Conservation (phyloP, 1,140 invertebrate genomes). For the Drosophila pruinosa region DNA sequence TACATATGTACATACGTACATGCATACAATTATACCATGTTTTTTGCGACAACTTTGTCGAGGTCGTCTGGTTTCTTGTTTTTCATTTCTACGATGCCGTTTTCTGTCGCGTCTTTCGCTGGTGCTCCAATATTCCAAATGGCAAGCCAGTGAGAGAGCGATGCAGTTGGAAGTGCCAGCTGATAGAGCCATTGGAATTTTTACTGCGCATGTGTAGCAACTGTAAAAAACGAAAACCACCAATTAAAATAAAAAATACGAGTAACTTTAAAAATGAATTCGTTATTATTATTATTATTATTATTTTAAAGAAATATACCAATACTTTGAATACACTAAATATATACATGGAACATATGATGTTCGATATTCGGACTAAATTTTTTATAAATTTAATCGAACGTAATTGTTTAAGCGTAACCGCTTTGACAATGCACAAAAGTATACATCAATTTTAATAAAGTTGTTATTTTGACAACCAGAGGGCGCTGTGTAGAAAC, state of each 20-base stretch:
- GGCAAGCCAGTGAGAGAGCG: constrained; percentile 8
- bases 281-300: too few species aligned
- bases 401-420: not conserved
- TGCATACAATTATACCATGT: constrained; percentile 18
- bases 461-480: not conserved
- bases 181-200: constrained; percentile 32
- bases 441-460: not conserved
- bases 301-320: too few species aligned
- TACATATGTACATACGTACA: constrained; percentile 9
- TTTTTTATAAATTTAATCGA: not conserved
- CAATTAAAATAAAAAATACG: not conserved
- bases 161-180: constrained; percentile 42
- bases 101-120: constrained; percentile 48
- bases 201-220: constrained; percentile 14
- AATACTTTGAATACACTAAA: too few species aligned
- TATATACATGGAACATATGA: too few species aligned
- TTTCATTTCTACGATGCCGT: constrained; percentile 50
- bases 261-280: not conserved
- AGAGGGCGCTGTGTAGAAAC: not conserved
- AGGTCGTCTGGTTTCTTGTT: constrained; percentile 78
- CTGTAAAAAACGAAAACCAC: constrained; percentile 3
- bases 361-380: not conserved
- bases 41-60: constrained; percentile 72
- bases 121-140: constrained; percentile 53
- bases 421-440: not conserved